phyloP scores from a whole-genome alignment of 2,113 vertebrate species.

The Phyllostomus discolor region DNA sequence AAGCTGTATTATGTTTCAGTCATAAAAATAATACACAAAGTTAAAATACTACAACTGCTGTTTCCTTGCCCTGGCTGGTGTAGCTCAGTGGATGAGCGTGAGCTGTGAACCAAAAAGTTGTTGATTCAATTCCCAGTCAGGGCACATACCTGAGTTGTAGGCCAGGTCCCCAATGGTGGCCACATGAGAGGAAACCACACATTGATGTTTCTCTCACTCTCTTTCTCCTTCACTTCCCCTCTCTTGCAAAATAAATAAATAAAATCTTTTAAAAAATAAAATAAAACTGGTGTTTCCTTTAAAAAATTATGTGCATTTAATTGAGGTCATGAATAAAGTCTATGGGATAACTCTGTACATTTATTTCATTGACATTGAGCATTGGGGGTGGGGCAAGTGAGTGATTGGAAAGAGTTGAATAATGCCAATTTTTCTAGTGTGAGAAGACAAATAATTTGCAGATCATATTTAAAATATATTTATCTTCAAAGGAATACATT shows the following conservation, averaged over 20 bases:
- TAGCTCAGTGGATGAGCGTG: no score
- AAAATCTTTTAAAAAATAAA: no score
- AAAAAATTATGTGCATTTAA: neutral
- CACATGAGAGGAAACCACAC: no score
- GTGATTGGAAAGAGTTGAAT: neutral
- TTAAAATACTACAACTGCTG: neutral
- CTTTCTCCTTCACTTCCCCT: no score
- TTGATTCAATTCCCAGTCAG: no score
- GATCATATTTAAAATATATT: neutral
- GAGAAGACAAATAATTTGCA: neutral
- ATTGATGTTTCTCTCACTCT: no score
- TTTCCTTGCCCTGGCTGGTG: neutral
- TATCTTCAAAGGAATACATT: neutral
- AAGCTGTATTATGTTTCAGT: neutral
- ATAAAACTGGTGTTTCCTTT: neutral
- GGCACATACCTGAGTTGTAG: no score
- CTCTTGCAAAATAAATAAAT: no score
- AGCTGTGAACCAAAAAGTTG: no score
- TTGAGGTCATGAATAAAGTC: neutral
- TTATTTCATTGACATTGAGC: neutral
- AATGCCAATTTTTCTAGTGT: neutral
- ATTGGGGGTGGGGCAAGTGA: neutral
- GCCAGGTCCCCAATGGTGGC: no score
- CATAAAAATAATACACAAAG: neutral
- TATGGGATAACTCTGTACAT: neutral